Conservation (phyloP, 2,113 vertebrate species). For the Nanger granti region DNA sequence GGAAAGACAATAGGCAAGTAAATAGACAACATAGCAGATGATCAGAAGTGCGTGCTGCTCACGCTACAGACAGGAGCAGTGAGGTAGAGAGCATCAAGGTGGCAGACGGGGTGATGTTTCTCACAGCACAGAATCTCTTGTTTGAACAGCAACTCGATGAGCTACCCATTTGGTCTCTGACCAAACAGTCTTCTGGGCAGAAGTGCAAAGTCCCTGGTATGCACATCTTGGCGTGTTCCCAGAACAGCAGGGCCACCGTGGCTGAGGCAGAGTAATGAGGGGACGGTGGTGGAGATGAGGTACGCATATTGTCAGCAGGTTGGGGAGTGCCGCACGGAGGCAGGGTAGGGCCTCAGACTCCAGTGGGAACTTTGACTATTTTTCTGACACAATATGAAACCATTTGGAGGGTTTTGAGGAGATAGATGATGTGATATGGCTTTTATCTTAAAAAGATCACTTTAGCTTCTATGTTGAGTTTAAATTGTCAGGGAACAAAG, state of each 20-base stretch:
- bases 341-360: accelerated
- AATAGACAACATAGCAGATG: neutral
- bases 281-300: accelerated
- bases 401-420: neutral
- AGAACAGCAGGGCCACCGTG: neutral
- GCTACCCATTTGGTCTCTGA: neutral
- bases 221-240: neutral
- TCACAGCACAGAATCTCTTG: neutral
- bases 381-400: neutral
- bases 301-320: accelerated
- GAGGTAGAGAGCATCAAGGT: accelerated
- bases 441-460: neutral
- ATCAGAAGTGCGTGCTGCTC: neutral
- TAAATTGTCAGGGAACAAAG: neutral
- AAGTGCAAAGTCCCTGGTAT: neutral
- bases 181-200: neutral
- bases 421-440: neutral
- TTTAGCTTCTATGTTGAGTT: neutral
- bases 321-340: accelerated
- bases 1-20: neutral
- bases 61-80: neutral
- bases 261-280: neutral
- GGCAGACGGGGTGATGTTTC: neutral
- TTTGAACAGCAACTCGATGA: neutral
- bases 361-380: neutral